Conservation (phyloP, 2,888 invertebrate genomes). For the Orchestes rusci region DNA sequence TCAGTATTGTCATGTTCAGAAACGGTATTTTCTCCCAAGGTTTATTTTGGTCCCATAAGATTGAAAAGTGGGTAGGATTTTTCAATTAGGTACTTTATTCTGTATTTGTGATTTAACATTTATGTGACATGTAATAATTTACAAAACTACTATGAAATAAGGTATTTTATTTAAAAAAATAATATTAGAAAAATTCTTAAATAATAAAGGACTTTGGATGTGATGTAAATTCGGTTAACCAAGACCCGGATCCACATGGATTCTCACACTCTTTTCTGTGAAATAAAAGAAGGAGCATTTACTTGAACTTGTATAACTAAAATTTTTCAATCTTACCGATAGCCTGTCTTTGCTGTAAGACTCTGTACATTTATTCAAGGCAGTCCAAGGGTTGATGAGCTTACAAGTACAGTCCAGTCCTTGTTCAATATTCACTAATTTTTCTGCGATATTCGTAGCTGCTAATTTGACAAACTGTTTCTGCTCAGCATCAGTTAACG, state of each 20-base stretch:
- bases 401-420: conserved; percentile 46
- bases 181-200: conserved; percentile 11
- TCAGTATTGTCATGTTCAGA: no score
- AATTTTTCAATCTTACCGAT: conserved; percentile 13
- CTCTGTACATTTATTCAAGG: conserved; percentile 35
- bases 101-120: no score
- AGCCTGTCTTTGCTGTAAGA: conserved; percentile 32
- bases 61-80: no score
- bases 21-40: no score
- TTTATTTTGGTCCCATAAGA: no score
- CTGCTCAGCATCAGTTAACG: conserved; percentile 46
- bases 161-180: conserved; percentile 18
- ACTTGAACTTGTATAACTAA: background rate
- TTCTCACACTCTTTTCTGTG: conserved; percentile 30
- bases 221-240: background rate
- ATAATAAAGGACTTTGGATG: conserved; percentile 9
- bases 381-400: conserved; percentile 30
- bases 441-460: conserved; percentile 44
- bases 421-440: conserved; percentile 40
- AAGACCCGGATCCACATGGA: background rate
- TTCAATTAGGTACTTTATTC: no score
- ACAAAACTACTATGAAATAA: conserved; percentile 23
- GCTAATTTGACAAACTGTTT: conserved; percentile 56
- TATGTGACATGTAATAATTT: conserved; percentile 16
- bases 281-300: conserved; percentile 16